Evolutionary conservation across 2,888 invertebrate species (phyloP), one percentile per base, ranked within the genome.

Genomic region (Boloria selene): DNA sequence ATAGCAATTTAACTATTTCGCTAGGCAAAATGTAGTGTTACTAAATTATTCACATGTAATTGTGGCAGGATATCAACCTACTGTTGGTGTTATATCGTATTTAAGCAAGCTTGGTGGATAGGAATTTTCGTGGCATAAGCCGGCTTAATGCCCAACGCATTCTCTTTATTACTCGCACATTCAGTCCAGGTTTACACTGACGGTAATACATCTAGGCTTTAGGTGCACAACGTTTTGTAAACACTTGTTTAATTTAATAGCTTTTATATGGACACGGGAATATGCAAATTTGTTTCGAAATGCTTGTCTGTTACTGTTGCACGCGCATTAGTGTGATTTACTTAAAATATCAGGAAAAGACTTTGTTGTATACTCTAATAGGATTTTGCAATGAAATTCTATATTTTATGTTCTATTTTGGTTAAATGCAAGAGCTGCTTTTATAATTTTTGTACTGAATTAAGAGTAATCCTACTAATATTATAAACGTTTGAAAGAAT

Each of bases 101-200:
- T 65, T 68, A 62, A 68, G 67, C 61, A 64, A 59, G 66, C 13
- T 38, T 50, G 38, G 52, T 44, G 52, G 59, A 62, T 38, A 65
- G 62, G 62, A 69, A 65, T 62, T 69, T 68, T 70, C 58, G 62
- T 68, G 56, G 50, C 50, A 52, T 67, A 67, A 70, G 60, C 69
- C 67, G 63, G 63, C 63, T 69, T 70, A 69, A 56, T 47, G 55
- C 53, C 59, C 64, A 61, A 62, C 61, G 64, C 64, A 64, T 69
- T 62, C 64, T 62, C 64, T 70, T 65, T 70, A 70, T 67, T 65
- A 70, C 69, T 59, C 51, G 53, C 59, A 47, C 50, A 49, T 55
- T 16, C 55, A 54, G 54, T 54, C 38, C 54, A 49, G 47, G 52
- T 67, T 47, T 67, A 67, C 59, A 68, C 54, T 59, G 56, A 53